Evolutionary conservation across 37 sponge, comb jelly and placozoan genomes (phyloP).

Genomic region (Halisarca cf. caerulea): DNA sequence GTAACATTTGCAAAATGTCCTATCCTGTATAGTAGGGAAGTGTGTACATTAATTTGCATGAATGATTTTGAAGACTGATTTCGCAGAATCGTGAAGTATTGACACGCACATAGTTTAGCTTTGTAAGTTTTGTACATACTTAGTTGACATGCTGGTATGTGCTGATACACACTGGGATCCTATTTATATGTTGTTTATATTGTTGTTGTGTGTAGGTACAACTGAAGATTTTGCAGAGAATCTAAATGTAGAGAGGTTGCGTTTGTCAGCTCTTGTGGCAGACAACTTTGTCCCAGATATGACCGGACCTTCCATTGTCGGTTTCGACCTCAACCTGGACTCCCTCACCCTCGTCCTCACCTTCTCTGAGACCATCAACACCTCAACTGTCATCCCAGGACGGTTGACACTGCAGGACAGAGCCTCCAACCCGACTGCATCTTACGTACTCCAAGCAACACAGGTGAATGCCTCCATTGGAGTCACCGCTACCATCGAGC

Average conservation of each 20-base stretch:
- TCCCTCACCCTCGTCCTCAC: constrained; percentile 54
- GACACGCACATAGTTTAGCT: too few relatives aligned
- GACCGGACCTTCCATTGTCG: constrained; percentile 61
- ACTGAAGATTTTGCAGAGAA: constrained; percentile 75
- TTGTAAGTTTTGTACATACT: too few relatives aligned
- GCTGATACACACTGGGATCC: too few relatives aligned
- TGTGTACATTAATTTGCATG: too few relatives aligned
- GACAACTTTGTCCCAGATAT: constrained; percentile 46
- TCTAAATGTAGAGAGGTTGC: constrained; percentile 30
- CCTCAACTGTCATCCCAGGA: constrained; percentile 46
- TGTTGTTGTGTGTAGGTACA: background rate
- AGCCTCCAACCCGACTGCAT: constrained; percentile 32
- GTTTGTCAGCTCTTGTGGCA: constrained; percentile 37
- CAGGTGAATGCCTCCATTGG: constrained; percentile 47
- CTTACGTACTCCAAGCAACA: constrained; percentile 52
- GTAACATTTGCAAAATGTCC: too few relatives aligned
- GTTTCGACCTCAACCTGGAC: constrained; percentile 67
- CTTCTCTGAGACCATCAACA: constrained; percentile 81
- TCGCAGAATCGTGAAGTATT: too few relatives aligned
- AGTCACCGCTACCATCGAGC: constrained; percentile 43
- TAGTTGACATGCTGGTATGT: too few relatives aligned
- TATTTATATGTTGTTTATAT: too few relatives aligned
- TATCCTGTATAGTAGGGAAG: too few relatives aligned
- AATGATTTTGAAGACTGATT: too few relatives aligned
- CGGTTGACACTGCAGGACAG: constrained; percentile 63